phyloP scores from a whole-genome alignment of 2,113 vertebrate species.

The Scatophagus argus region DNA sequence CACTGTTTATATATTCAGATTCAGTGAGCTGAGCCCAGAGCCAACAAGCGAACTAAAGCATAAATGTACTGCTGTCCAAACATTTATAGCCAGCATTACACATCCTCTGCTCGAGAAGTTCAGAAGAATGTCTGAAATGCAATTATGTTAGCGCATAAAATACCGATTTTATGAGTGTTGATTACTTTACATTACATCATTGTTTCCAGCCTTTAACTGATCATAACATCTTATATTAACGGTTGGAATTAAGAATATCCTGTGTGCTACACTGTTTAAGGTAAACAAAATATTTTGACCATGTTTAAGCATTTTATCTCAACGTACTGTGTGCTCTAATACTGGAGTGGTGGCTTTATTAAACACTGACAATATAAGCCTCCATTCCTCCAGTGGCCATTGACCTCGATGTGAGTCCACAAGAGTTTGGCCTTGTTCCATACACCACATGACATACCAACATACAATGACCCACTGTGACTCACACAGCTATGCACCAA shows the following conservation, averaged over 20 bases:
- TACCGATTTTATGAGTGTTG: background rate
- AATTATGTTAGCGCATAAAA: background rate
- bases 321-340: background rate
- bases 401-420: background rate
- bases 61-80: conserved; percentile 9
- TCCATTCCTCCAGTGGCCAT: background rate
- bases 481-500: conserved; percentile 4
- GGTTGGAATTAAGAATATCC: background rate
- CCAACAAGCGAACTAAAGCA: background rate
- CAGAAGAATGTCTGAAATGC: background rate
- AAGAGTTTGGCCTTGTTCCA: background rate
- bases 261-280: background rate
- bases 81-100: conserved; percentile 8
- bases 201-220: background rate
- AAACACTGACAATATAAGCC: background rate
- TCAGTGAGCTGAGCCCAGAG: conserved; percentile 8
- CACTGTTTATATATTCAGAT: conserved; percentile 18
- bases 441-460: background rate
- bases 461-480: conserved; percentile 12
- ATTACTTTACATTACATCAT: background rate
- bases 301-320: background rate
- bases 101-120: background rate
- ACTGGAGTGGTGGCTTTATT: background rate
- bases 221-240: background rate
- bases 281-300: background rate